phyloP scores from a whole-genome alignment of 2,797 vertebrate genomes.

The Myoxocephalus aenaeus region DNA sequence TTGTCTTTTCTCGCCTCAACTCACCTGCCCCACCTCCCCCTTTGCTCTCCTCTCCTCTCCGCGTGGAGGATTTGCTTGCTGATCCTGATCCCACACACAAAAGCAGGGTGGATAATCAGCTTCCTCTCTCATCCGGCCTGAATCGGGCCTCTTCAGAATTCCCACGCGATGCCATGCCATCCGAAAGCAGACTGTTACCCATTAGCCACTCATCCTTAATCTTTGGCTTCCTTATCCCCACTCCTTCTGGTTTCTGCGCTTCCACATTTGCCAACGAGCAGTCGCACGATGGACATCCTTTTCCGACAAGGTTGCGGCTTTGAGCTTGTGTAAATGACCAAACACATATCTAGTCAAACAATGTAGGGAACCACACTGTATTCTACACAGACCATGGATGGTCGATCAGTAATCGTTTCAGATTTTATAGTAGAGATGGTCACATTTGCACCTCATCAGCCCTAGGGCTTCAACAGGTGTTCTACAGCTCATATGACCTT shows the following conservation, averaged over 20 bases:
- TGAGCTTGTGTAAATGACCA: not conserved
- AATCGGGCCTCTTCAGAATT: constrained; percentile 64
- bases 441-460: not conserved
- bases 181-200: constrained; percentile 60
- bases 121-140: constrained; percentile 70
- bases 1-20: constrained; percentile 40
- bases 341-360: not conserved
- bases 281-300: not conserved
- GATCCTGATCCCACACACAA: constrained; percentile 74
- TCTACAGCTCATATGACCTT: too few relatives aligned
- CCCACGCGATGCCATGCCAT: constrained; percentile 57
- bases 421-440: not conserved
- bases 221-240: constrained; percentile 56
- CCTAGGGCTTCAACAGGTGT: too few relatives aligned
- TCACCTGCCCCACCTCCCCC: constrained; percentile 42
- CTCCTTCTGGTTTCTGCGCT: constrained; percentile 19
- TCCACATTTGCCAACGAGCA: not conserved
- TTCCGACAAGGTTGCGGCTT: not conserved
- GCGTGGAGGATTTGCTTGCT: constrained; percentile 67
- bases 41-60: constrained; percentile 49
- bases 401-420: not conserved
- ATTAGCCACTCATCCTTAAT: constrained; percentile 71
- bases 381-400: not conserved
- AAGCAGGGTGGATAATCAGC: constrained; percentile 74
- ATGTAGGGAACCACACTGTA: not conserved